Evolutionary conservation across 1,140 invertebrate species (phyloP).

Genomic region (Calycopis cecrops): DNA sequence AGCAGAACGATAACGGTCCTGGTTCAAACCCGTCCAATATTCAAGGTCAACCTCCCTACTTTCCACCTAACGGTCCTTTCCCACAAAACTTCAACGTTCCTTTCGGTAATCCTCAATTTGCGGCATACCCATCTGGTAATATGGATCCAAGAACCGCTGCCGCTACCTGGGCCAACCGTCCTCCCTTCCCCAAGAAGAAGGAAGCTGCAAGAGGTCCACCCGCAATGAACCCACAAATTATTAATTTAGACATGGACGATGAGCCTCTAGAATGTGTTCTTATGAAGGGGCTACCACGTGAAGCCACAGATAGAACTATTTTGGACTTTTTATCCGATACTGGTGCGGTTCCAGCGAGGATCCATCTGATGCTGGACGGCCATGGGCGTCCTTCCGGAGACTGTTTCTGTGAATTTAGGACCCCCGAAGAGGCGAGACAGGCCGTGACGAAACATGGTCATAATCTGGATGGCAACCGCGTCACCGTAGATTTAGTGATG

Average conservation of each 20-base stretch:
- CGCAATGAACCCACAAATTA: slow-evolving; percentile 20
- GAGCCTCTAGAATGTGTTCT: slow-evolving; percentile 79
- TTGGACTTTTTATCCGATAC: slow-evolving; percentile 87
- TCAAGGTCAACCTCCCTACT: slow-evolving; percentile 20
- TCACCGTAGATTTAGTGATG: slow-evolving; percentile 81
- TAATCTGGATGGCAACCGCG: slow-evolving; percentile 78
- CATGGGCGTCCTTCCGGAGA: slow-evolving; percentile 84
- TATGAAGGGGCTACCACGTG: slow-evolving; percentile 84
- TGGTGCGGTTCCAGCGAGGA: slow-evolving; percentile 83
- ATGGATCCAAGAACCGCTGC: slow-evolving; percentile 47
- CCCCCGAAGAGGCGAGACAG: slow-evolving; percentile 79
- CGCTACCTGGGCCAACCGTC: slow-evolving; percentile 39
- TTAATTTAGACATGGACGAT: slow-evolving; percentile 41
- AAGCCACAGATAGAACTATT: slow-evolving; percentile 85
- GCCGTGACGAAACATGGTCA: slow-evolving; percentile 83
- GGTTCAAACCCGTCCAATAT: neutral
- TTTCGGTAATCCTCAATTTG: slow-evolving; percentile 39
- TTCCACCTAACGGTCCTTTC: slow-evolving; percentile 43
- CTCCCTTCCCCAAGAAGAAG: slow-evolving; percentile 30
- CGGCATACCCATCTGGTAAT: slow-evolving; percentile 33
- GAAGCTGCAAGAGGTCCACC: slow-evolving; percentile 28
- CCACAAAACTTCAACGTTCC: slow-evolving; percentile 33
- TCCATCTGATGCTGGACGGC: slow-evolving; percentile 85
- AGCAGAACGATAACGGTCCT: slow-evolving; percentile 32
- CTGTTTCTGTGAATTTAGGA: slow-evolving; percentile 90